phyloP scores from a whole-genome alignment of 2,113 vertebrate genomes.

The Microcebus jonahi region DNA sequence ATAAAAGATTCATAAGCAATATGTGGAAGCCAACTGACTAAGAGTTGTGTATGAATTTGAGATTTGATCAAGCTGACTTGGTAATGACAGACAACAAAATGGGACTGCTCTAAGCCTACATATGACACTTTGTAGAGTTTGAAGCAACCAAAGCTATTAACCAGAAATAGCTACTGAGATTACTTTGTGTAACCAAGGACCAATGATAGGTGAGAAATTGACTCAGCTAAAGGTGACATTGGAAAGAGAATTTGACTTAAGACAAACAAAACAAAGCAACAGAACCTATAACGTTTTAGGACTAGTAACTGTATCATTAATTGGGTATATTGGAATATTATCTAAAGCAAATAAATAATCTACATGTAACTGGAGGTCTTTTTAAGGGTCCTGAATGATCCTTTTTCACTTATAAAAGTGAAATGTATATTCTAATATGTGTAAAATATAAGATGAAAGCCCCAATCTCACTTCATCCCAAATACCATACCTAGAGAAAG shows the following conservation, averaged over 20 bases:
- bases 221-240: not conserved
- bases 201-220: not conserved
- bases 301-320: not conserved
- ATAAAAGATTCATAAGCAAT: not conserved
- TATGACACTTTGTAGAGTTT: not conserved
- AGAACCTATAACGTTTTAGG: not conserved
- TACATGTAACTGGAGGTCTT: not conserved
- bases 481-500: not conserved
- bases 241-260: constrained; percentile 1
- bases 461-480: not conserved
- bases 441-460: not conserved
- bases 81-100: not conserved
- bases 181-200: not conserved
- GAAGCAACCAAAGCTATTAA: not conserved
- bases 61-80: not conserved
- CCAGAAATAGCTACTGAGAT: not conserved
- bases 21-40: not conserved
- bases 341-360: not conserved
- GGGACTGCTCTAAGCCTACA: not conserved
- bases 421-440: not conserved
- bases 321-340: not conserved
- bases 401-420: not conserved
- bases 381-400: not conserved
- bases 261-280: not conserved
- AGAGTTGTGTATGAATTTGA: not conserved